These are phyloP conservation scores for Mesaphorura yosii DNA, from an alignment of 1,140 invertebrate genomes.

Conservation along the genomic window DNA sequence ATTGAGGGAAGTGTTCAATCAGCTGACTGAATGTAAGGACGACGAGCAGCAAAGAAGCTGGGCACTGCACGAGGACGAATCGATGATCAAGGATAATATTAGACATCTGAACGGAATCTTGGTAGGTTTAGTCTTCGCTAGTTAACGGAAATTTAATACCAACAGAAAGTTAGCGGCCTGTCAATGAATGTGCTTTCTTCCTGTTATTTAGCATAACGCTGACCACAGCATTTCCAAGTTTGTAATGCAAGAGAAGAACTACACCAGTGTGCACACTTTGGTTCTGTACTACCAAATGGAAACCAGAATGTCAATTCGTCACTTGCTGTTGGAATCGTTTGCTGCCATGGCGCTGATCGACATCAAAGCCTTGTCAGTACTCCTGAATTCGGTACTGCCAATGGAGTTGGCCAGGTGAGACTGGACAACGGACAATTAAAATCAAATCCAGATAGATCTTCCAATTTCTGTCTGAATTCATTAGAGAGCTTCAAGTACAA, in stretches of 20 bases:
- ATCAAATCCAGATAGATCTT: not conserved
- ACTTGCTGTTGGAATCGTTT: conserved; percentile 68
- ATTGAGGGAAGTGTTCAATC: conserved; percentile 63
- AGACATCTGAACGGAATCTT: conserved; percentile 73
- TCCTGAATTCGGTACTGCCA: conserved; percentile 73
- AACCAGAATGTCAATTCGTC: conserved; percentile 65
- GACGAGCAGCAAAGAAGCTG: conserved; percentile 87
- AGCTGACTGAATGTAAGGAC: conserved; percentile 74
- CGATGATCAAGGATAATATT: conserved; percentile 67
- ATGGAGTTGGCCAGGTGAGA: conserved; percentile 63
- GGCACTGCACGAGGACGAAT: conserved; percentile 84
- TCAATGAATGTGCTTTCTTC: conserved; percentile 6
- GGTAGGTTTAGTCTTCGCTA: conserved; percentile 44
- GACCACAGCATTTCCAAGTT: conserved; percentile 66
- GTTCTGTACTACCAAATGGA: conserved; percentile 90
- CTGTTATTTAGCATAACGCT: conserved; percentile 58
- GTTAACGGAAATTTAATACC: too few relatives aligned
- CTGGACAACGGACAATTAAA: not conserved
- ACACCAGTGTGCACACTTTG: conserved; percentile 59
- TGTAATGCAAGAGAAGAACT: conserved; percentile 61
- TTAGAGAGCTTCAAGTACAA: not conserved
- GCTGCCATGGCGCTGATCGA: conserved; percentile 74
- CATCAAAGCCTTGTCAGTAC: conserved; percentile 58
- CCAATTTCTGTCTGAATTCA: not conserved
- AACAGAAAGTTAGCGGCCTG: too few relatives aligned